Base-by-base conservation (phyloP, 2,113 vertebrate genomes). In the Machaerirhynchus nigripectus region DNA sequence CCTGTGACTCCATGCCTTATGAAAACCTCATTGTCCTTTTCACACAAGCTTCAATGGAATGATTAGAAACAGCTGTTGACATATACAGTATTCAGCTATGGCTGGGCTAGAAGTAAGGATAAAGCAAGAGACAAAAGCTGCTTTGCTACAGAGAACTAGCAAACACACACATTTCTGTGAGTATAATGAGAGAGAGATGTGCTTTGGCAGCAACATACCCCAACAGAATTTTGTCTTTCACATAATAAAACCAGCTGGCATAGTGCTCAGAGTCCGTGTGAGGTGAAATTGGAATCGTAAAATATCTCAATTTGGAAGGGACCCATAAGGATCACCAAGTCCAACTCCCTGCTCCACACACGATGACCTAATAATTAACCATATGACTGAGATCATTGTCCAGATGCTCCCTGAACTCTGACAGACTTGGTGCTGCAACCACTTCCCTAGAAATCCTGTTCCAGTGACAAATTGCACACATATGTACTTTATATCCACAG, bases 51-150 rank as follows among this genome's bases (percentile, higher is more conserved):
- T 40, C 47, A 52, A 81, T 1, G 93, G 47, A 96, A 83, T 26
- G 20, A 92, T 31, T 75, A 55, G 56, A 92, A 94, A 63, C 92
- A 95, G 61, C 80, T 95, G 82, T n/a, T 94, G 46, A 74, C 37
- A 60, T 31, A 65, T n/a, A 82, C 42, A 75, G 22, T 80, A 84
- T 70, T 59, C 81, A 76, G 68, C 71, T 37, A 92, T 15, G n/a
- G 46, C 39, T 69, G 23, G 22, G 53, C 70, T 89, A 84, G 80
- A 91, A 89, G 55, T 37, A 91, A 91, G 46, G 37, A 28, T 31
- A 91, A 69, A 92, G 21, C 11, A 50, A 76, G 59, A 93, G 49
- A 87, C 71, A 93, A 89, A 93, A 55, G 68, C 53, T 86, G 37
- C 27, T 76, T 86, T 93, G 60, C 73, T 80, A 47, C 75, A 85